Conservation (phyloP, 2,113 vertebrate species). For the Tamias sibiricus region DNA sequence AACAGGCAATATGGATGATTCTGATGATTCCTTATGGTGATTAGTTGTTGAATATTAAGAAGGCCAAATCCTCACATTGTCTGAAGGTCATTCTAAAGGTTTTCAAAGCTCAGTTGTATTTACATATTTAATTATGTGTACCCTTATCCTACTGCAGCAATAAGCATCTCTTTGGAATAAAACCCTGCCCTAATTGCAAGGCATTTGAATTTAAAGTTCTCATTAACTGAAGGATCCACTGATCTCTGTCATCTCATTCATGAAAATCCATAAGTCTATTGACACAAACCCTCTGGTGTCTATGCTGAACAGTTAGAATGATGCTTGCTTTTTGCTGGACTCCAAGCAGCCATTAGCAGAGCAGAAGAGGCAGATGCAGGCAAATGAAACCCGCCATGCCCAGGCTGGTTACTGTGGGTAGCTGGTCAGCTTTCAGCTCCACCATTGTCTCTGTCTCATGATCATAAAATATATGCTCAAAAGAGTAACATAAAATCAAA, state of each 20-base stretch:
- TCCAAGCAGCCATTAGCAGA: not conserved
- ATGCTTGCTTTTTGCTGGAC: not conserved
- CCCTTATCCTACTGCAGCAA: not conserved
- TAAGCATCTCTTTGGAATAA: not conserved
- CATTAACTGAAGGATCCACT: not conserved
- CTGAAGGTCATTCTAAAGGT: not conserved
- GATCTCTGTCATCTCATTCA: not conserved
- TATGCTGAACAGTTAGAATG: not conserved
- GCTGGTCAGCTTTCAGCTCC: not conserved
- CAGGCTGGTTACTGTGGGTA: not conserved
- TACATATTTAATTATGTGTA: not conserved
- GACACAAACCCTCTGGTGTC: not conserved
- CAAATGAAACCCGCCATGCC: not conserved
- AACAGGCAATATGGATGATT: not conserved
- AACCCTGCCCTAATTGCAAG: not conserved
- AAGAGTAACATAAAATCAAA: constrained; percentile 5
- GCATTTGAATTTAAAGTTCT: not conserved
- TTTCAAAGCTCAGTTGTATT: not conserved
- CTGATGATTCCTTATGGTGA: not conserved
- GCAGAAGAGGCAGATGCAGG: not conserved
- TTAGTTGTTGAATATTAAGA: not conserved
- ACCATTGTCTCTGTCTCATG: not conserved
- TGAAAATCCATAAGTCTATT: not conserved
- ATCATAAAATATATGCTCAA: not conserved
- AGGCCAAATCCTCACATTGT: not conserved